Evolutionary conservation across 2,888 invertebrate genomes (phyloP).

Genomic region (Orthosia cruda): DNA sequence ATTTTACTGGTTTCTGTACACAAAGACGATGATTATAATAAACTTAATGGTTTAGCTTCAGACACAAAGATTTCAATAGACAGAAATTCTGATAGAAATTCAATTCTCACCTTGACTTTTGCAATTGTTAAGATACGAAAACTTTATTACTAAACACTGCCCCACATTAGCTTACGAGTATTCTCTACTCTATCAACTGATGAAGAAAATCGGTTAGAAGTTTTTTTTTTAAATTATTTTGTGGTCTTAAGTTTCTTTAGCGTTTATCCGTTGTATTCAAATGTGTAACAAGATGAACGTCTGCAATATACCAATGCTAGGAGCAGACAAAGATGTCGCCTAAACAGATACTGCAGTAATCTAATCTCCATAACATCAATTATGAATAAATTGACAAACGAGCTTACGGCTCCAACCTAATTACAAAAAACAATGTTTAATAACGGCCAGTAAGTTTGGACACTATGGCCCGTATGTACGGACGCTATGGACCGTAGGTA

Average conservation of each 20-base stretch:
- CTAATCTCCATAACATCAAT: slow-evolving; percentile 18
- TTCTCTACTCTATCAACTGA: background rate
- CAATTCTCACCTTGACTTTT: background rate
- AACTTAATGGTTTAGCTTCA: background rate
- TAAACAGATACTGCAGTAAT: slow-evolving; percentile 6
- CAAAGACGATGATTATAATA: slow-evolving; percentile 14
- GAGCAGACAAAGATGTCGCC: background rate
- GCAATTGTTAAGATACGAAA: background rate
- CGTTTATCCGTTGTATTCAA: no score
- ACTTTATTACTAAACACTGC: background rate
- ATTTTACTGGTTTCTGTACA: slow-evolving; percentile 7
- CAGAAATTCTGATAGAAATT: background rate
- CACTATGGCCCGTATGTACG: background rate
- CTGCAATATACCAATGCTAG: background rate
- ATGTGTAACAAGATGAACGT: no score
- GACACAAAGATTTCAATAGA: background rate
- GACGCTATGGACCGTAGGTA: background rate
- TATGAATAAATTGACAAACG: slow-evolving; percentile 7
- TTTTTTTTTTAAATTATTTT: background rate
- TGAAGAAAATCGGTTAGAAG: background rate
- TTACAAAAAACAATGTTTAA: slow-evolving; percentile 52
- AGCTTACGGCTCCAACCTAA: slow-evolving; percentile 18
- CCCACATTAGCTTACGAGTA: background rate
- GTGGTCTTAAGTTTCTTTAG: background rate
- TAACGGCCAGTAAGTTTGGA: background rate